phyloP scores from a whole-genome alignment of 2,113 vertebrate genomes.

The Syngnathus typhle region DNA sequence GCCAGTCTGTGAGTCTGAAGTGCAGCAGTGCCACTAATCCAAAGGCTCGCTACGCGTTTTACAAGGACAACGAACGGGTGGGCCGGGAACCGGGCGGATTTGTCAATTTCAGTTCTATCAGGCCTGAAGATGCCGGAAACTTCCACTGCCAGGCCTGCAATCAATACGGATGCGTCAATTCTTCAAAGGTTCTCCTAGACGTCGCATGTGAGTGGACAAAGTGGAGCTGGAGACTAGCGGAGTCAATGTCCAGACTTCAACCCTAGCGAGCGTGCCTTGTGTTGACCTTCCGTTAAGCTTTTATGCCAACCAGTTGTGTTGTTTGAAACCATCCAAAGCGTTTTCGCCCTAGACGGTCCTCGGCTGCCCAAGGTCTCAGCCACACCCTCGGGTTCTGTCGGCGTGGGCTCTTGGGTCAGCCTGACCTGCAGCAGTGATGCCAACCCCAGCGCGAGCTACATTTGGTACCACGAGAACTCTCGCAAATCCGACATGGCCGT shows the following conservation, averaged over 20 bases:
- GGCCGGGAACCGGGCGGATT: not conserved
- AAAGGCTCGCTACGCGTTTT: constrained; percentile 13
- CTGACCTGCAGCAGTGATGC: constrained; percentile 12
- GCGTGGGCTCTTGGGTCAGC: constrained; percentile 17
- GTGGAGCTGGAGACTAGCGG: not conserved
- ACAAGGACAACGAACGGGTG: constrained; percentile 9
- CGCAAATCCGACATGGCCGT: not conserved
- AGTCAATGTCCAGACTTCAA: no score
- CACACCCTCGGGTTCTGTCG: constrained; percentile 2
- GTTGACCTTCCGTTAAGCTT: no score
- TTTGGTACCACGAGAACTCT: constrained; percentile 22
- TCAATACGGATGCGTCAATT: not conserved
- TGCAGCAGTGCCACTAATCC: constrained; percentile 33
- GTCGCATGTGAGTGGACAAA: not conserved
- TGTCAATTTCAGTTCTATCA: constrained; percentile 7
- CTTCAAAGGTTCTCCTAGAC: not conserved
- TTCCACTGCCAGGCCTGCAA: constrained; percentile 30
- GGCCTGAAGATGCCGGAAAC: constrained; percentile 11
- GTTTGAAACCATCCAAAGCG: not conserved
- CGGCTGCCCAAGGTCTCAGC: constrained; percentile 5
- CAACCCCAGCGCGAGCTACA: not conserved
- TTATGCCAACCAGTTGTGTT: no score
- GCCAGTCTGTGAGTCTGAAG: constrained; percentile 22
- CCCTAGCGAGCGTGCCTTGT: no score
- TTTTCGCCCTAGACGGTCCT: constrained; percentile 12